These are phyloP conservation scores for Lasioglossum malachurum DNA, from an alignment of 2,888 invertebrate genomes.

Conservation along the genomic window DNA sequence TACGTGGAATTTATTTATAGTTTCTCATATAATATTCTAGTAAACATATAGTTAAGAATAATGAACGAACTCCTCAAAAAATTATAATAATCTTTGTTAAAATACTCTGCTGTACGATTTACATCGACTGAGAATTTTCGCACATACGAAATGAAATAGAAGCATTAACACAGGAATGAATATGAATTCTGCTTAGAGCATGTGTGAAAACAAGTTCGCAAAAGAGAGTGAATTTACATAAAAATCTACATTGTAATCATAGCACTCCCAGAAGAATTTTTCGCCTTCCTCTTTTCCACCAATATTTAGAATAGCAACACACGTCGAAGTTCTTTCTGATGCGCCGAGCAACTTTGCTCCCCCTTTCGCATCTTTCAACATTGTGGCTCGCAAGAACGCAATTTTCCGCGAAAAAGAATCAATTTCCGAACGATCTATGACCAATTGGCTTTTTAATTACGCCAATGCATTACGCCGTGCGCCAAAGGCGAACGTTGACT, in stretches of 20 bases:
- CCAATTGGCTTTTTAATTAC: neutral
- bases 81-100: no score
- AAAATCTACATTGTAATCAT: neutral
- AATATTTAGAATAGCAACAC: neutral
- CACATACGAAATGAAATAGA: neutral
- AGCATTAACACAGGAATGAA: neutral
- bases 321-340: neutral
- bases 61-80: no score
- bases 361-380: neutral
- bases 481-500: neutral
- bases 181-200: neutral
- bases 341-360: neutral
- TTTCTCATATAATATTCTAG: no score
- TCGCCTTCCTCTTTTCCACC: neutral
- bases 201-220: neutral
- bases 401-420: neutral
- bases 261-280: neutral
- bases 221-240: neutral
- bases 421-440: neutral
- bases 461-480: neutral
- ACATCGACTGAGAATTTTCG: no score
- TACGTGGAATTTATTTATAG: no score
- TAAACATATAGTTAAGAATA: no score
- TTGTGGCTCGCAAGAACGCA: neutral
- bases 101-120: neutral